Evolutionary conservation across 2,888 invertebrate species (phyloP).

Genomic region (Aporophyla nigra): DNA sequence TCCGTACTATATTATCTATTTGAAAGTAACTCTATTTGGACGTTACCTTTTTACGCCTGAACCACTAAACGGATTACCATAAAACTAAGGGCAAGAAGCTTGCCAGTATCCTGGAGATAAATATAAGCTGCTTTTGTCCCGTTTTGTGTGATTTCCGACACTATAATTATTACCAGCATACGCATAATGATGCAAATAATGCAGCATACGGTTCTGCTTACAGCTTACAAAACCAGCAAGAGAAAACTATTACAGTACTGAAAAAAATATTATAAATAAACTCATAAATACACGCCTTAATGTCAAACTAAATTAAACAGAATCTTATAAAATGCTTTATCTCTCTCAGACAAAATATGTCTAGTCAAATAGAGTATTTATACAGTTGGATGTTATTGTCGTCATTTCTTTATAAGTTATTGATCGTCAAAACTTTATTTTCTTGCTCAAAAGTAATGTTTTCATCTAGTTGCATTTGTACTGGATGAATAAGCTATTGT

Average conservation of each 20-base stretch:
- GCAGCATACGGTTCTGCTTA: slow-evolving; percentile 32
- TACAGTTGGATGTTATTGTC: slow-evolving; percentile 8
- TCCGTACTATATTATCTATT: too few species aligned
- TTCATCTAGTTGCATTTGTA: background rate
- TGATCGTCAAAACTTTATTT: background rate
- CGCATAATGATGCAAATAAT: too few species aligned
- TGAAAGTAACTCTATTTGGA: too few species aligned
- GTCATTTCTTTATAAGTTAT: background rate
- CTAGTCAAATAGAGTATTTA: too few species aligned
- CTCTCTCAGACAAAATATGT: too few species aligned
- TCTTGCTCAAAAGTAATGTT: background rate
- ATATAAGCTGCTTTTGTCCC: too few species aligned
- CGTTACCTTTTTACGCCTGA: too few species aligned
- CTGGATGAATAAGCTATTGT: background rate
- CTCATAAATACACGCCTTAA: background rate
- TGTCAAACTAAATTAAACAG: slow-evolving; percentile 27
- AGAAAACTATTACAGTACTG: slow-evolving; percentile 13
- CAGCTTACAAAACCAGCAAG: background rate
- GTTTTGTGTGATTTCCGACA: too few species aligned
- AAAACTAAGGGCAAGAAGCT: too few species aligned
- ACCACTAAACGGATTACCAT: too few species aligned
- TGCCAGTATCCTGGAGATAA: too few species aligned
- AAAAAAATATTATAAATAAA: slow-evolving; percentile 31
- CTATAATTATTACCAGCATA: too few species aligned
- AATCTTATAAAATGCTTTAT: slow-evolving; percentile 6